Conservation (phyloP, 1,140 invertebrate genomes). For the Drosophila carrolli region DNA sequence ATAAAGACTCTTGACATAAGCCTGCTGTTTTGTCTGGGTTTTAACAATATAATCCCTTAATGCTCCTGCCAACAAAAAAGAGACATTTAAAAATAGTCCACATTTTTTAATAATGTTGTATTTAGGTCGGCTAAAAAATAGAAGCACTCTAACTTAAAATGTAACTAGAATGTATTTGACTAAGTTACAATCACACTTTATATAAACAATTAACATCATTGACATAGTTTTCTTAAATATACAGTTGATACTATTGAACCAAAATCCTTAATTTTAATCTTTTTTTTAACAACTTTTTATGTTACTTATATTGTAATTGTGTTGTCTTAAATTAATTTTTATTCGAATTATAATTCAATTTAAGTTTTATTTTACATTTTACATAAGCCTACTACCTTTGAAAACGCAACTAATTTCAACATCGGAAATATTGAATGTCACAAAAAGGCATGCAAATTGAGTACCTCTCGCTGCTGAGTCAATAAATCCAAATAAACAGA, state of each 20-base stretch:
- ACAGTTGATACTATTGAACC: too few relatives aligned
- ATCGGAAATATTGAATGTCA: constrained; percentile 12
- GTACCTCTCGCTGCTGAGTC: constrained; percentile 18
- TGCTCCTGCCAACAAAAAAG: too few relatives aligned
- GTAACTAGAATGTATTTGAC: too few relatives aligned
- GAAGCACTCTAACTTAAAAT: too few relatives aligned
- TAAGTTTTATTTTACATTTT: neutral
- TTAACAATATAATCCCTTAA: constrained; percentile 3
- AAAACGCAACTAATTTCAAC: neutral
- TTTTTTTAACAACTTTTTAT: too few relatives aligned
- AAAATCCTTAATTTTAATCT: too few relatives aligned
- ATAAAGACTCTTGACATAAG: constrained; percentile 18
- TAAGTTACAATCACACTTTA: too few relatives aligned
- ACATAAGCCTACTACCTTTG: neutral
- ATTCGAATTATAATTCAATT: too few relatives aligned
- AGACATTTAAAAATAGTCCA: neutral
- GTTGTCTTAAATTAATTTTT: too few relatives aligned
- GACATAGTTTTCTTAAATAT: too few relatives aligned
- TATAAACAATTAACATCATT: too few relatives aligned
- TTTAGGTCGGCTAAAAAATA: neutral
- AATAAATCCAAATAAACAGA: constrained; percentile 8
- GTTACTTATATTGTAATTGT: too few relatives aligned
- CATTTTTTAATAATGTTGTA: neutral
- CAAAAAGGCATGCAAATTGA: neutral
- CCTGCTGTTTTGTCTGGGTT: constrained; percentile 4